Conservation (phyloP, 2,797 vertebrate species). For the Phataginus tricuspis region DNA sequence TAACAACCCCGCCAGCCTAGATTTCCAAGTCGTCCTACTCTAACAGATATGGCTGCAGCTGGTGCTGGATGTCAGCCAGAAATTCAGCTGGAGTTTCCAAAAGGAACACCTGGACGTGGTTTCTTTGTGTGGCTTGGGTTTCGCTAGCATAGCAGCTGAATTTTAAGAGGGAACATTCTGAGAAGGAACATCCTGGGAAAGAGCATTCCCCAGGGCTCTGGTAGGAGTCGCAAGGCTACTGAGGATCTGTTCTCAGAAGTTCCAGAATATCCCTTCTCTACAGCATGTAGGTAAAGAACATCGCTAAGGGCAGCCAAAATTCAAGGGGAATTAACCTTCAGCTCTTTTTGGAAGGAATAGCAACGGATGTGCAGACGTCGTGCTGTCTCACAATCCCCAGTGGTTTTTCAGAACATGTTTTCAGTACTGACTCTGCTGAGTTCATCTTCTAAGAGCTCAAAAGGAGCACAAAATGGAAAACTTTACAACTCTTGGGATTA, state of each 20-base stretch:
- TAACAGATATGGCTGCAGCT: not conserved
- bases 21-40: not conserved
- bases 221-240: not conserved
- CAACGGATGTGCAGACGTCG: not conserved
- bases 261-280: not conserved
- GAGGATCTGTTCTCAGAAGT: not conserved
- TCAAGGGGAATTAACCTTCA: not conserved
- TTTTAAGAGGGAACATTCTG: not conserved
- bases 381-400: not conserved
- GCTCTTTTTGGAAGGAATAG: not conserved
- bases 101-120: not conserved
- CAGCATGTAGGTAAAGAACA: not conserved
- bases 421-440: not conserved
- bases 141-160: not conserved
- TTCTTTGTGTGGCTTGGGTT: not conserved
- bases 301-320: not conserved
- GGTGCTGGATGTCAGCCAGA: not conserved
- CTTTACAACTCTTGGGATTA: not conserved
- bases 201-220: not conserved
- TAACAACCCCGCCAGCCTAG: not conserved
- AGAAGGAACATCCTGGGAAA: not conserved
- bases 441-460: not conserved
- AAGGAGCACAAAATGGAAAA: not conserved
- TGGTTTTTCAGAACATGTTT: not conserved
- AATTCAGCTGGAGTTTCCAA: not conserved